Base-by-base conservation (phyloP, 2,888 invertebrate genomes). In the Cenopis cana region DNA sequence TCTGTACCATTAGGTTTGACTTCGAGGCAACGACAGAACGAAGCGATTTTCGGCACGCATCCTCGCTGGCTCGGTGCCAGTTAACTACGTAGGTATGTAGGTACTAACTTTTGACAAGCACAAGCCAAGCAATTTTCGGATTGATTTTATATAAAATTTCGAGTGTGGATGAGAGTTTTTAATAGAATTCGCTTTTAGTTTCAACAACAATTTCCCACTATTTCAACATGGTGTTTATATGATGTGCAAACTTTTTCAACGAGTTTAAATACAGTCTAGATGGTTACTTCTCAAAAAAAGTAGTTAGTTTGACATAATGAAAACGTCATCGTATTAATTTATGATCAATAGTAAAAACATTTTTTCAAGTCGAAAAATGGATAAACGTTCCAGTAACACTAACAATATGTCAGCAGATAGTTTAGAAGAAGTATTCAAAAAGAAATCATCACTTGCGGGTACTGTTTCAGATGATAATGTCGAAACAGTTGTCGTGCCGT, bases 401-500 rank as follows among this genome's bases (percentile, higher is more conserved):
- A 89, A 88, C 73, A 86, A 87, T 77, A 82, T 93, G 72, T 93
- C 93, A 57, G 56, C 85, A 33, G 93, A 93, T 74, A 93, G 93
- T 74, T 83, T 93, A 65, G 92, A 93, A 79, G 77, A 77, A 41
- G 81, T 82, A 74, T 81, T 81, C 49, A 84, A 79, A 73, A 78
- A 77, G 20, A 88, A 87, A 78, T 72, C 74, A 24, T 70, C 76
- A 3, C 36, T 77, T 17, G 84, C 81, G 73, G 68, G 78, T 61
- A 76, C 74, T 66, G 17, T 54, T 33, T 77, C 80, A 1, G 85
- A 87, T 33, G 86, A 88, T 49, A 85, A 89, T 70, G 83, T 89
- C n/a, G 88, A 91, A 66, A 92, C 91, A 4, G 91, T 93, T 78
- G 82, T 92, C 5, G 93, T 93, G 2, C 93, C 93, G 1, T 93